These are phyloP conservation scores for Pipa parva DNA, from an alignment of 2,113 vertebrate genomes.

Conservation along the genomic window DNA sequence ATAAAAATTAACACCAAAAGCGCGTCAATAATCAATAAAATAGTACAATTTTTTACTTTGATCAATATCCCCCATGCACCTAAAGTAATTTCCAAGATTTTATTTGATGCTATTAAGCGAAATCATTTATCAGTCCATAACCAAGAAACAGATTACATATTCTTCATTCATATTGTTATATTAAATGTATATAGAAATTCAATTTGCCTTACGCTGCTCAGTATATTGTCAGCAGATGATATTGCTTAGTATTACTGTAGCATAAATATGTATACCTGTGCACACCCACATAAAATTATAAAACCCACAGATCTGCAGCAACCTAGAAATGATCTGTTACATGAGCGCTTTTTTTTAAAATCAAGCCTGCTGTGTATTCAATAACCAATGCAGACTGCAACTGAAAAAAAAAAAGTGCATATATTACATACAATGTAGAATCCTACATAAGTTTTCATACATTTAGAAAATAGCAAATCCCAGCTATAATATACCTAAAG, in stretches of 20 bases:
- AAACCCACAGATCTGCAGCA: neutral
- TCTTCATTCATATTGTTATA: no score
- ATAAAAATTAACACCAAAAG: no score
- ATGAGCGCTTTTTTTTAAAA: slow-evolving; percentile 1
- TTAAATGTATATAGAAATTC: slow-evolving; percentile 1
- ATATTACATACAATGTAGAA: slow-evolving; percentile 20
- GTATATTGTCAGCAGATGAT: neutral
- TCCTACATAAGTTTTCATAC: neutral
- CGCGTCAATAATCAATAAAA: no score
- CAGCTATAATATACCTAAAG: slow-evolving; percentile 4
- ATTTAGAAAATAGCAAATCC: slow-evolving; percentile 5
- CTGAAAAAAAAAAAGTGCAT: neutral
- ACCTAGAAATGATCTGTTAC: slow-evolving; percentile 2
- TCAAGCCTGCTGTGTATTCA: neutral
- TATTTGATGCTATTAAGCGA: no score
- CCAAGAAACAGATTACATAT: no score
- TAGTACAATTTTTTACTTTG: no score
- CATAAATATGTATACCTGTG: neutral
- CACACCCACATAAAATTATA: neutral
- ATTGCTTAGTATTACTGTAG: neutral
- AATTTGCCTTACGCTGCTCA: neutral
- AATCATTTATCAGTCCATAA: no score
- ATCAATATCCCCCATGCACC: no score
- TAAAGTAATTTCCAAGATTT: no score
- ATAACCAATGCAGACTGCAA: neutral